Conservation (phyloP, 2,113 vertebrate species). For the Plecturocebus donacophilus region DNA sequence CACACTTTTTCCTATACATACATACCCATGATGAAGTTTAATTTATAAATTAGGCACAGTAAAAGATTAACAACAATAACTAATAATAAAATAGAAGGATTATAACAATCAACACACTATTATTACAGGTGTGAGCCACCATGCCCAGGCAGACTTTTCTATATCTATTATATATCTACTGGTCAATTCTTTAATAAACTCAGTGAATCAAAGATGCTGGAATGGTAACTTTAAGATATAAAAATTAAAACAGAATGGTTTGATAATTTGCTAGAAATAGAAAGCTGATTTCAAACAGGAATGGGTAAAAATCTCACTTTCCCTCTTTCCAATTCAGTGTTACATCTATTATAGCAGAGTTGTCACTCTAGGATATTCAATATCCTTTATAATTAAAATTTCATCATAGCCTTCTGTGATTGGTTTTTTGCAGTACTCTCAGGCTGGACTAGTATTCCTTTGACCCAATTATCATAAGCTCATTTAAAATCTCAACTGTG, state of each 20-base stretch:
- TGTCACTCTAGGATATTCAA: slow-evolving; percentile 68
- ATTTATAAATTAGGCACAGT: no score
- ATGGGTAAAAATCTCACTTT: slow-evolving; percentile 33
- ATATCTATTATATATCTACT: neutral
- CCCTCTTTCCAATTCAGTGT: slow-evolving; percentile 33
- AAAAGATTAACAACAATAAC: no score
- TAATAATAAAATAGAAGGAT: no score
- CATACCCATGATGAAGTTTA: no score
- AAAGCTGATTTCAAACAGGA: slow-evolving; percentile 50
- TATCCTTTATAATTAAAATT: slow-evolving; percentile 77
- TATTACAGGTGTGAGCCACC: no score
- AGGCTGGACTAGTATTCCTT: slow-evolving; percentile 53
- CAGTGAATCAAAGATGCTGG: slow-evolving; percentile 36
- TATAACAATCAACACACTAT: no score
- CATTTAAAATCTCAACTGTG: slow-evolving; percentile 67
- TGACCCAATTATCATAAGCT: slow-evolving; percentile 58
- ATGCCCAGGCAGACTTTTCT: no score
- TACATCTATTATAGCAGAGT: slow-evolving; percentile 62
- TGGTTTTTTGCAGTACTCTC: slow-evolving; percentile 52
- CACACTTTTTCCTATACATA: no score
- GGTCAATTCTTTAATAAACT: slow-evolving; percentile 36
- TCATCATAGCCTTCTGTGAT: slow-evolving; percentile 66
- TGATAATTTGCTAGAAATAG: slow-evolving; percentile 32
- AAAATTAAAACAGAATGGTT: slow-evolving; percentile 17
- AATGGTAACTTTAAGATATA: slow-evolving; percentile 18